phyloP scores from a whole-genome alignment of 2,797 vertebrate genomes.

The Acanthopagrus latus region DNA sequence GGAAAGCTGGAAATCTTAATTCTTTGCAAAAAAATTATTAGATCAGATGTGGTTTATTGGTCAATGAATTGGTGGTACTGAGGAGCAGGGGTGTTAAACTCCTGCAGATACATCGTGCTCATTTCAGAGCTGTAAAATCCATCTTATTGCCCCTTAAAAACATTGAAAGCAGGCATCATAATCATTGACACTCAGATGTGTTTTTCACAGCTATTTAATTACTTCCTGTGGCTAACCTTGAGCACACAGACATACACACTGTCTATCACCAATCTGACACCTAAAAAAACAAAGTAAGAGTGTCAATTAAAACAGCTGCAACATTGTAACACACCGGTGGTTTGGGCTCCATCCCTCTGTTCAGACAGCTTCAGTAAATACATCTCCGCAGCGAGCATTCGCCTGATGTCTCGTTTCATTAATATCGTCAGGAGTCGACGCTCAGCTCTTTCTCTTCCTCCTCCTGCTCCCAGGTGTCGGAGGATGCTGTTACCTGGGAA shows the following conservation, averaged over 20 bases:
- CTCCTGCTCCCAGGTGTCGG: constrained; percentile 29
- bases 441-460: constrained; percentile 3
- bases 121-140: neutral
- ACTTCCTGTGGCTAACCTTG: neutral
- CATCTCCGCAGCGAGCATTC: neutral
- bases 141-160: neutral
- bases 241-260: neutral
- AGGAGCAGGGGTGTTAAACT: neutral
- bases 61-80: neutral
- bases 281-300: neutral
- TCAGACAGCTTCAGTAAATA: constrained; percentile 8
- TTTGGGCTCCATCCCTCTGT: constrained; percentile 18
- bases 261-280: neutral
- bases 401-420: neutral
- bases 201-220: neutral
- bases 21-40: neutral
- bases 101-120: neutral
- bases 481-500: constrained; percentile 21
- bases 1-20: neutral
- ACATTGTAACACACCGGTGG: neutral
- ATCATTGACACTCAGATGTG: neutral
- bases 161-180: neutral
- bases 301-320: constrained; percentile 11
- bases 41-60: neutral
- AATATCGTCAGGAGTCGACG: neutral